Base-by-base conservation (phyloP, 2,113 vertebrate species). In the Pardalotus punctatus region DNA sequence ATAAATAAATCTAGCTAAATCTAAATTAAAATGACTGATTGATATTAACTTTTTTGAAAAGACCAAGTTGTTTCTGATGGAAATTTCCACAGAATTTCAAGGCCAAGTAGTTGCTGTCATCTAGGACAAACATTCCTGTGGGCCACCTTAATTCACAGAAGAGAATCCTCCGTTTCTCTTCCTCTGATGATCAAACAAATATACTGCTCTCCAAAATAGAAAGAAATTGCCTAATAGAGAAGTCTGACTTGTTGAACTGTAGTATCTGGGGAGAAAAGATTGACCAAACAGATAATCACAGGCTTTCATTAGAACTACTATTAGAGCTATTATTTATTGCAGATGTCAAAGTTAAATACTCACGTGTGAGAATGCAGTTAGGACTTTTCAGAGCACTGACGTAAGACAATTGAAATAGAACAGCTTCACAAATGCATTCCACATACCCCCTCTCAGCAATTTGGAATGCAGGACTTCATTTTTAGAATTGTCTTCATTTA, bases 391-490 rank as follows among this genome's bases (percentile, higher is more conserved):
- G 53, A 81, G 23, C 62, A 71, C 23, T 67, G 31, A 29, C 6
- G 8, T 40, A 9, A 90, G 15, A 73, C 16, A 70, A 67, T 11
- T 90, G 58, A 93, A 90, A 64, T 17, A 70, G 72, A 88, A 60
- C n/a, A 70, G 36, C 40, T 93, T 88, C 33, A 56, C 35, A 85
- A 90, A 64, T 40, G 24, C 29, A 22, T 66, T 58, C 19, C 60
- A 4, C 0, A 0, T 43, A 51, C 1, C 2, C 4, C 11, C 6
- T 60, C 54, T 91, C 66, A 77, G 21, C 48, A 86, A 31, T 81
- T 93, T 86, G 80, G 72, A 95, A 96, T 84, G 61, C 22, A 71
- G 72, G 28, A 36, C 48, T 81, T 90, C 24, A 43, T 87, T 96
- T 95, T 86, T 81, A 0, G 67, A 88, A 88, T 90, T 88, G 36